Conservation (phyloP, 1,140 invertebrate species). For the Polypedilum pembai region DNA sequence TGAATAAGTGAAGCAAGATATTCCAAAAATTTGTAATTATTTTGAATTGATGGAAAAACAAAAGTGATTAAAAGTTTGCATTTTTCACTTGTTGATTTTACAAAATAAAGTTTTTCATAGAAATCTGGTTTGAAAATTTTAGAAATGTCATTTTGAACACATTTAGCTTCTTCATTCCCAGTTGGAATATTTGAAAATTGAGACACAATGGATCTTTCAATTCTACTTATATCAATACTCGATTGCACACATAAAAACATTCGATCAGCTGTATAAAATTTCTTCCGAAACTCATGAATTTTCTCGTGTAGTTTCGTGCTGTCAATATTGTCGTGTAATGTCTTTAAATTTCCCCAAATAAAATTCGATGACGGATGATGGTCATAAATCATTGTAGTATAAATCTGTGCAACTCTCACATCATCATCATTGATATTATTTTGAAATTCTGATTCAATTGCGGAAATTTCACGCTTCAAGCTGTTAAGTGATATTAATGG, state of each 20-base stretch:
- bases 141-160: neutral
- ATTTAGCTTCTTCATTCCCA: neutral
- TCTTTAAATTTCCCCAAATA: conserved; percentile 9
- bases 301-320: neutral
- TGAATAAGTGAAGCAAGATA: neutral
- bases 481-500: conserved; percentile 74
- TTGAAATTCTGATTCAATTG: conserved; percentile 72
- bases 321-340: neutral
- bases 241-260: conserved; percentile 15
- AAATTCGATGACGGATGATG: conserved; percentile 24
- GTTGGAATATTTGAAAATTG: neutral
- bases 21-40: neutral
- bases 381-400: conserved; percentile 1
- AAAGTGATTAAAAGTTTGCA: conserved; percentile 4
- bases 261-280: neutral
- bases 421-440: conserved; percentile 53
- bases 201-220: neutral
- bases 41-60: neutral
- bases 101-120: conserved; percentile 9
- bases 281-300: neutral
- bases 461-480: conserved; percentile 77
- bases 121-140: conserved; percentile 15
- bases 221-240: neutral
- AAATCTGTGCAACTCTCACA: conserved; percentile 46
- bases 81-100: conserved; percentile 13